Conservation (phyloP, 2,888 invertebrate genomes). For the Timema podura region DNA sequence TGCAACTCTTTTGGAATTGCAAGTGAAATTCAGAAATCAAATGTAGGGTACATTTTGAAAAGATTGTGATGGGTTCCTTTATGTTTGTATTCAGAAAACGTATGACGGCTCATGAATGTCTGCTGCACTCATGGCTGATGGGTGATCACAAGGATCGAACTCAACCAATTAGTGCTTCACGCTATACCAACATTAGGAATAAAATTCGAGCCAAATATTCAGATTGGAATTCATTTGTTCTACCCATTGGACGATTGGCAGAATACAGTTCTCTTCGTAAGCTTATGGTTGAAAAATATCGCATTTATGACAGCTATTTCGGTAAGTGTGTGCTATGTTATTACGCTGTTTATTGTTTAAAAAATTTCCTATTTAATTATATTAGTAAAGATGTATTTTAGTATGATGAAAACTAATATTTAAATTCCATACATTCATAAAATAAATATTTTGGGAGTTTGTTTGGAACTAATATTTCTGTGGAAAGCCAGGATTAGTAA, state of each 20-base stretch:
- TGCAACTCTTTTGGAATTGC: too few relatives aligned
- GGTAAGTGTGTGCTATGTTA: constrained; percentile 53
- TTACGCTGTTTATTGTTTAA: constrained; percentile 6
- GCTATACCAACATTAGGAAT: constrained; percentile 84
- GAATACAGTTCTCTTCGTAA: constrained; percentile 97
- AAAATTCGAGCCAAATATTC: constrained; percentile 78
- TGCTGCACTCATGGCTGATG: constrained; percentile 92
- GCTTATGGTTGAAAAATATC: constrained; percentile 92
- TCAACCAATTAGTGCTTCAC: constrained; percentile 73
- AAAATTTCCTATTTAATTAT: constrained; percentile 11
- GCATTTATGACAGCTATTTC: constrained; percentile 92
- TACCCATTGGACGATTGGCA: constrained; percentile 94
- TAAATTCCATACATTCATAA: too few relatives aligned
- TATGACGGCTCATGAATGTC: constrained; percentile 96
- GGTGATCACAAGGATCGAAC: constrained; percentile 77
- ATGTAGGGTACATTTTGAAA: too few relatives aligned
- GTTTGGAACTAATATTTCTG: too few relatives aligned
- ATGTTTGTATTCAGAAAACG: constrained; percentile 64
- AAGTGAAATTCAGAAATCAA: too few relatives aligned
- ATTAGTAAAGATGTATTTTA: constrained; percentile 4
- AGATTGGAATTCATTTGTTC: constrained; percentile 75
- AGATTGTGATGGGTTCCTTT: neutral
- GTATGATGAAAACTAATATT: too few relatives aligned
- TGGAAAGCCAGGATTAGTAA: too few relatives aligned
- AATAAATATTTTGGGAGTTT: too few relatives aligned